phyloP scores from a whole-genome alignment of 2,113 vertebrate species.

The Protobothrops mucrosquamatus region DNA sequence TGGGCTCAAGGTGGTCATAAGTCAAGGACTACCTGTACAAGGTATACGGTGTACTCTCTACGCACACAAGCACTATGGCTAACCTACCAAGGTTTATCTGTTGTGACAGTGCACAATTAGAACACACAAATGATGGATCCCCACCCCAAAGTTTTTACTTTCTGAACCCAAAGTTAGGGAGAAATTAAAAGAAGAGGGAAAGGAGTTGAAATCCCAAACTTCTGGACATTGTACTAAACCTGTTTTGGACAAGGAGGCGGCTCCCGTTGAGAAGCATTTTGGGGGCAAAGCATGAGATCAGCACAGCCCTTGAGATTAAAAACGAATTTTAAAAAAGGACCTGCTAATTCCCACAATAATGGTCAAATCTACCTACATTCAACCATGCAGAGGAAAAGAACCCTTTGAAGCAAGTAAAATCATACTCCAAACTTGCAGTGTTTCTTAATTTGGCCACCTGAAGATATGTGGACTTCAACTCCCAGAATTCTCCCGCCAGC shows the following conservation, averaged over 20 bases:
- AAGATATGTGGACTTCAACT: not conserved
- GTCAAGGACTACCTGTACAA: no score
- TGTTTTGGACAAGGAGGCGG: not conserved
- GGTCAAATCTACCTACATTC: not conserved
- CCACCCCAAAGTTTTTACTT: not conserved
- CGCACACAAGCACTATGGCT: not conserved
- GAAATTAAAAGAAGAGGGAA: not conserved
- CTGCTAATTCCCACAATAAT: no score
- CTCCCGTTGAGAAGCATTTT: not conserved
- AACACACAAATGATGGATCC: not conserved
- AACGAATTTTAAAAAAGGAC: not conserved
- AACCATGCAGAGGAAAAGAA: not conserved
- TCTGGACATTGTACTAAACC: not conserved
- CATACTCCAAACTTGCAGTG: not conserved
- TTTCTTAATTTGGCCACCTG: not conserved
- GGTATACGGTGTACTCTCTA: not conserved
- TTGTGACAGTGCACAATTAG: not conserved
- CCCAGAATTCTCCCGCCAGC: not conserved
- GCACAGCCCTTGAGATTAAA: not conserved
- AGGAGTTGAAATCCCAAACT: not conserved
- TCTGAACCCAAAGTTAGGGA: not conserved
- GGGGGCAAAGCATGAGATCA: not conserved
- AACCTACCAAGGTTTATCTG: not conserved
- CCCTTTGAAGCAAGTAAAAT: not conserved
- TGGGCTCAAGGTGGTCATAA: no score